Evolutionary conservation across 2,888 invertebrate genomes (phyloP), one percentile per base, ranked within the genome.

Genomic region (Lysandra bellargus): DNA sequence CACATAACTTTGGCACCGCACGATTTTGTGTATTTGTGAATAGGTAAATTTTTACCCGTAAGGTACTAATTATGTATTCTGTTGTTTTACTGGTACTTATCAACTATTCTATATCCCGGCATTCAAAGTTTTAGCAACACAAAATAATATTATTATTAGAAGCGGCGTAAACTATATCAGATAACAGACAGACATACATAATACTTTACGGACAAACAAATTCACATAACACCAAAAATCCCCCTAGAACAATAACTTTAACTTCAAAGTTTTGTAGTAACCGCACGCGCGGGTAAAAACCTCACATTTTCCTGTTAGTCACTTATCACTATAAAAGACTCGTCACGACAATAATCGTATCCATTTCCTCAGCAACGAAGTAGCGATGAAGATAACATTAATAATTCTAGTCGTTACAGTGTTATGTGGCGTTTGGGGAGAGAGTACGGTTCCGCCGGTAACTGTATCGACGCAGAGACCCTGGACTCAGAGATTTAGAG

Each of bases 401-500:
- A 79, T 83, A 23, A 79, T 83, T 69, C 78, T 86, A 79, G 80
- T 85, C 80, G 80, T 85, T 82, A 79, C 85, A 78, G 82, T 83
- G 6, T 33, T 84, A 60, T 82, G 81, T 78, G 81, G 79, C 79
- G 80, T 85, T 79, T 82, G 82, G 78, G 85, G 85, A 60, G 81
- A 83, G 49, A 82, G 84, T 40, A 81, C 69, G 37, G 60, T 80
- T 44, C 57, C 80, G 33, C 78, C 75, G 3, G 79, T 78, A 1
- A 73, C 79, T 69, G 80, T 86, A 1, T 88, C 87, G 2, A 88
- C 88, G 0, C 80, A 81, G 33, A 89, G 88, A 61, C 85, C 87
- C 17, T 89, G 88, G 88, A 84, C 86, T 0, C 82, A 84, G 75
- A 90, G 86, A 82, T 73, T 90, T 53, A 88, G 86, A 83, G 85